Percentiles rank a stretch among this genome's conserved stretches.
Evolutionary conservation across 2,113 vertebrate genomes (phyloP).

Genomic region (Sceloporus tristichus): DNA sequence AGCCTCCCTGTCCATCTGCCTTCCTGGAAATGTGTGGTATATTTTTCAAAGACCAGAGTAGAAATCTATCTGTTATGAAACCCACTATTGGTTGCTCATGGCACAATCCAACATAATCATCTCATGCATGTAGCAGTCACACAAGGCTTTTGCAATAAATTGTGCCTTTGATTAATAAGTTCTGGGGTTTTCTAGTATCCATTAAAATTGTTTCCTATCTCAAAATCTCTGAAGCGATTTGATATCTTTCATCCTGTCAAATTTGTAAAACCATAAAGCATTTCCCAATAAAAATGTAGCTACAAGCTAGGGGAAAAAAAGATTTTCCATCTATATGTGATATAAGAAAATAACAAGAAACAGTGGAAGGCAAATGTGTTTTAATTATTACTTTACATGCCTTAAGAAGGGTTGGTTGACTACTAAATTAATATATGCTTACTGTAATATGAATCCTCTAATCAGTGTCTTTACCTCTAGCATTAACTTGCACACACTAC

Average conservation of each 20-base stretch:
- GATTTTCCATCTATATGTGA: too few relatives aligned
- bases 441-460: background rate
- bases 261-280: background rate
- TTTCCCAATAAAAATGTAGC: conserved; percentile 51
- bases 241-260: conserved; percentile 27
- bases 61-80: background rate
- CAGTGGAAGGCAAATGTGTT: background rate
- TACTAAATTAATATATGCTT: conserved; percentile 1
- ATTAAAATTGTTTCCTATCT: conserved; percentile 9
- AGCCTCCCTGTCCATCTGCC: background rate
- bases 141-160: background rate
- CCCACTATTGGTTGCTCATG: background rate
- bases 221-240: background rate
- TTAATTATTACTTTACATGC: background rate
- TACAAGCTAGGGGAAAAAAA: conserved; percentile 45
- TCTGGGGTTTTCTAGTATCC: background rate
- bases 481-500: background rate
- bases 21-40: background rate
- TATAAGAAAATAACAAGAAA: background rate
- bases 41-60: background rate
- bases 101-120: background rate
- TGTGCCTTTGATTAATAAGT: background rate
- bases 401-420: background rate
- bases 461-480: background rate
- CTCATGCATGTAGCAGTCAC: background rate